Percentiles rank a stretch among this genome's conserved stretches.
Evolutionary conservation across 2,797 vertebrate genomes (phyloP).

Genomic region (Bothrops alternatus): DNA sequence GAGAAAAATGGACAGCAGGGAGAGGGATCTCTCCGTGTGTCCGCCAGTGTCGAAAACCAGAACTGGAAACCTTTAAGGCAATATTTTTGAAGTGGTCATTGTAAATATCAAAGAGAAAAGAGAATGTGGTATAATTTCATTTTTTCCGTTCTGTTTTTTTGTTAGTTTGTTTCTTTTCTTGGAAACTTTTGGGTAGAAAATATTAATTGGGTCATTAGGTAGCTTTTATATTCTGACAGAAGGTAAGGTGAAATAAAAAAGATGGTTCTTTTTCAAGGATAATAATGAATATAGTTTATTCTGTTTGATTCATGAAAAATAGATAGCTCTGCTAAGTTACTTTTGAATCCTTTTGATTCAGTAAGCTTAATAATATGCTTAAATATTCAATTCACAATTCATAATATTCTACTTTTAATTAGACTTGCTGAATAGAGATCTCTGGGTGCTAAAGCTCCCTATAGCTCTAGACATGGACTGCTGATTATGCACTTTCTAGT

Average conservation of each 20-base stretch:
- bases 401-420: conserved; percentile 51
- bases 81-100: conserved; percentile 80
- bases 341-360: conserved; percentile 68
- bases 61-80: conserved; percentile 36
- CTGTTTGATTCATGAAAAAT: conserved; percentile 76
- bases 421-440: conserved; percentile 30
- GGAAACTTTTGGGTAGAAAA: conserved; percentile 86
- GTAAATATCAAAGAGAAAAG: conserved; percentile 64
- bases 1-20: too few species aligned
- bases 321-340: conserved; percentile 66
- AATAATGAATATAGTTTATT: conserved; percentile 77
- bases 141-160: conserved; percentile 72
- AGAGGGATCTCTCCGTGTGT: too few species aligned
- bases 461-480: conserved; percentile 9
- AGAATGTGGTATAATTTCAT: conserved; percentile 80
- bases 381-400: conserved; percentile 65
- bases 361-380: conserved; percentile 75
- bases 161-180: conserved; percentile 70
- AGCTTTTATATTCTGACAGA: conserved; percentile 67
- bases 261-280: conserved; percentile 69
- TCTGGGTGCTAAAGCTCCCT: conserved; percentile 12
- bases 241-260: not conserved
- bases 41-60: too few species aligned
- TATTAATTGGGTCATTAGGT: conserved; percentile 88
- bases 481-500: conserved; percentile 33